Percentiles rank a stretch among this genome's conserved stretches.
Evolutionary conservation across 2,888 invertebrate species (phyloP).

Genomic region (Hydrotaea cyrtoneurina): DNA sequence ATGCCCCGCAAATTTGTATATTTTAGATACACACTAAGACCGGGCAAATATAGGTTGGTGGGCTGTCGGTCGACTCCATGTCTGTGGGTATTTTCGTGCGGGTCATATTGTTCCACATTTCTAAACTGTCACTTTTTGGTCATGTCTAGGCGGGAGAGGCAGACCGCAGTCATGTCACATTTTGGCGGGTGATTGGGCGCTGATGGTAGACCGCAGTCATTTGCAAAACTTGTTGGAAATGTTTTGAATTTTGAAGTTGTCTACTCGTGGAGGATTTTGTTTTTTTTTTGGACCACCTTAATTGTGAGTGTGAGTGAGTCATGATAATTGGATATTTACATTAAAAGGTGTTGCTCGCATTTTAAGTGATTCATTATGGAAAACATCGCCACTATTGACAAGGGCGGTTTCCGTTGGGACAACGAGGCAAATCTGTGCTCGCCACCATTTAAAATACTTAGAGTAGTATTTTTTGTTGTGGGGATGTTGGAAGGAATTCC

Average conservation of each 20-base stretch:
- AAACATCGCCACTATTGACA: neutral
- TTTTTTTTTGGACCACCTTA: neutral
- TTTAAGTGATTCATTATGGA: neutral
- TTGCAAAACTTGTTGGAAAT: constrained; percentile 7
- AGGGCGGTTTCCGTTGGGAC: neutral
- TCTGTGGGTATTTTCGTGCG: neutral
- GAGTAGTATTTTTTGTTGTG: neutral
- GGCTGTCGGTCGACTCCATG: neutral
- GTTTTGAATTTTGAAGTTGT: neutral
- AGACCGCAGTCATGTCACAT: neutral
- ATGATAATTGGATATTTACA: constrained; percentile 1
- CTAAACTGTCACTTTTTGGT: neutral
- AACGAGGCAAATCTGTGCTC: neutral
- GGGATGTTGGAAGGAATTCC: neutral
- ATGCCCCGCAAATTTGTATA: too few species aligned
- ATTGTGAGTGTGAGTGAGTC: neutral
- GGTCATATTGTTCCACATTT: neutral
- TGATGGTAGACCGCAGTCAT: neutral
- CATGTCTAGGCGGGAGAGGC: neutral
- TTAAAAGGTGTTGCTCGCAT: neutral
- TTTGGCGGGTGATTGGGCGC: neutral
- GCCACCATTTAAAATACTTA: neutral
- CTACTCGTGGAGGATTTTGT: neutral
- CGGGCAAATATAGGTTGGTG: neutral
- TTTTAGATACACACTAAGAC: too few species aligned